phyloP scores from a whole-genome alignment of 2,113 vertebrate species.

The Antigone vipio region DNA sequence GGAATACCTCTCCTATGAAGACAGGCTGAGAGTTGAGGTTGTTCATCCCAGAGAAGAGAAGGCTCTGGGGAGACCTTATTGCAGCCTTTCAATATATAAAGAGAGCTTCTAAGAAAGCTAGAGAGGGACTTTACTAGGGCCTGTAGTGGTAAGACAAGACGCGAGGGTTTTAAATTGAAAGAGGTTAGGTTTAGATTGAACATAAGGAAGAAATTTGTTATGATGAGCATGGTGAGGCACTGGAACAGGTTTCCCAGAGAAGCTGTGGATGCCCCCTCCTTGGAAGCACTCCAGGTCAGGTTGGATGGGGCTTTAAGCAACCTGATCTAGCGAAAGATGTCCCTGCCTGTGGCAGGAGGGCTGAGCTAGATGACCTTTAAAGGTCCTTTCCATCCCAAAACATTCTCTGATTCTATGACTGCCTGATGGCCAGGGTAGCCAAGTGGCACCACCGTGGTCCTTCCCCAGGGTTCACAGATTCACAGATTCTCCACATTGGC shows the following conservation, averaged over 20 bases:
- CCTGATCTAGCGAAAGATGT: background rate
- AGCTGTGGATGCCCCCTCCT: background rate
- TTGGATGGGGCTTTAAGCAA: background rate
- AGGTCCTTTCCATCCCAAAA: background rate
- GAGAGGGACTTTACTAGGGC: background rate
- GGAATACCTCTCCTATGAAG: too few relatives aligned
- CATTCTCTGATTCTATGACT: background rate
- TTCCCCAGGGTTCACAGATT: background rate
- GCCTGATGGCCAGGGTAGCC: background rate
- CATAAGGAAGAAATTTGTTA: background rate
- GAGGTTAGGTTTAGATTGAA: background rate
- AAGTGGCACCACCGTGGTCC: accelerated
- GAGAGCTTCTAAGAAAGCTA: background rate
- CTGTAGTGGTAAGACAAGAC: background rate
- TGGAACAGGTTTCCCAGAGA: background rate
- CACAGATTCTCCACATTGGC: background rate
- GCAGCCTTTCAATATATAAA: background rate
- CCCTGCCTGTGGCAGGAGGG: background rate
- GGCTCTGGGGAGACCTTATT: too few relatives aligned
- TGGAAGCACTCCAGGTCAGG: background rate
- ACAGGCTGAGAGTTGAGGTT: too few relatives aligned
- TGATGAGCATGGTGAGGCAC: too few relatives aligned
- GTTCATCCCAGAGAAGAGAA: too few relatives aligned
- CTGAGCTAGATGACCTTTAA: background rate
- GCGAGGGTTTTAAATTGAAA: background rate